Evolutionary conservation across 2,888 invertebrate genomes (phyloP).

Genomic region (Poecilobothrus nobilitatus): DNA sequence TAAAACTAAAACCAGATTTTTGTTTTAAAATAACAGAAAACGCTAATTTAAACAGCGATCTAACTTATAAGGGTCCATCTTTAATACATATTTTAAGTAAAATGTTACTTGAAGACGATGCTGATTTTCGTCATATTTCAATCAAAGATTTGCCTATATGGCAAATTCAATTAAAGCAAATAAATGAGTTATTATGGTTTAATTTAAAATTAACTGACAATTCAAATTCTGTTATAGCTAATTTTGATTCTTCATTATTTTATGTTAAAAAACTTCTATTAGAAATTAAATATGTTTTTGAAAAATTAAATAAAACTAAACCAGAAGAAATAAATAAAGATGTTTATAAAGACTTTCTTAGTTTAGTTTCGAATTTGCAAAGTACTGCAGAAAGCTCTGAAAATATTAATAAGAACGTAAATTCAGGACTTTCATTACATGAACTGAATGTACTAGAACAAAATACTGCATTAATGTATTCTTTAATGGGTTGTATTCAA

Average conservation of each 20-base stretch:
- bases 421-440: not conserved
- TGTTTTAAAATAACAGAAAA: constrained; percentile 17
- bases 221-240: constrained; percentile 24
- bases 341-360: constrained; percentile 28
- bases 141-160: constrained; percentile 34
- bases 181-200: constrained; percentile 50
- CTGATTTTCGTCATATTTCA: constrained; percentile 33
- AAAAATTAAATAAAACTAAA: constrained; percentile 23
- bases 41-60: constrained; percentile 28
- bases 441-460: constrained; percentile 18
- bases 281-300: constrained; percentile 32
- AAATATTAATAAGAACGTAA: constrained; percentile 10
- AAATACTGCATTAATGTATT: constrained; percentile 28
- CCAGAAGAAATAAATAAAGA: constrained; percentile 26
- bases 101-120: constrained; percentile 32
- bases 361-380: constrained; percentile 25
- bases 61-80: constrained; percentile 32
- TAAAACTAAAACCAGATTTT: constrained; percentile 29
- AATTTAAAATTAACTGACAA: constrained; percentile 35
- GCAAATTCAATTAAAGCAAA: constrained; percentile 32
- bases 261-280: constrained; percentile 29
- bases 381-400: constrained; percentile 20
- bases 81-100: constrained; percentile 26
- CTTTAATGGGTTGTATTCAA: constrained; percentile 48
- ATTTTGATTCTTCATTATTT: constrained; percentile 21